A percentile compares a stretch with the other conserved stretches of the same genome.
These are phyloP conservation scores for Lagopus leucura DNA, from an alignment of 2,113 vertebrate genomes.

Conservation along the genomic window DNA sequence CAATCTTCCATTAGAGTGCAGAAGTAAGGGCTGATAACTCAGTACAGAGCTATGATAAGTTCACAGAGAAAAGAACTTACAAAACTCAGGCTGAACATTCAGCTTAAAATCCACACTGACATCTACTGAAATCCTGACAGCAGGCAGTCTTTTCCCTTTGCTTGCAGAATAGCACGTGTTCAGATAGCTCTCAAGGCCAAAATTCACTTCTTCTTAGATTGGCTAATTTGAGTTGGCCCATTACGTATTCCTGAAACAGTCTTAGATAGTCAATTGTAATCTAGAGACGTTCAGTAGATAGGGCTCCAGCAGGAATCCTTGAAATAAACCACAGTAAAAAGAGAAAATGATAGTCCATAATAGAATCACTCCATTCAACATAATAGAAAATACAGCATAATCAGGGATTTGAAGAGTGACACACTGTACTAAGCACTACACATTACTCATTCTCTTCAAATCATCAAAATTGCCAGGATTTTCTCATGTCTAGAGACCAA, in stretches of 20 bases:
- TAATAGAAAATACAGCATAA: conserved; percentile 73
- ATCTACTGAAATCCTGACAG: conserved; percentile 51
- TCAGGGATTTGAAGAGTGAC: conserved; percentile 52
- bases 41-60: background rate
- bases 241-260: conserved; percentile 61
- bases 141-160: conserved; percentile 21
- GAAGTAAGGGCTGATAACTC: background rate
- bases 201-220: conserved; percentile 35
- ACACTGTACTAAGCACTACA: conserved; percentile 12
- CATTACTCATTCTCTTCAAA: conserved; percentile 48
- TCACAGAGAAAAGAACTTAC: background rate
- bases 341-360: conserved; percentile 63
- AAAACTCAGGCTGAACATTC: background rate
- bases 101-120: conserved; percentile 63
- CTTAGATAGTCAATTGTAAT: conserved; percentile 49
- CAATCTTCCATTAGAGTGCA: background rate
- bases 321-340: conserved; percentile 44
- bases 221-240: conserved; percentile 51
- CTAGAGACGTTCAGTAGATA: conserved; percentile 46
- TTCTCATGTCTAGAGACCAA: conserved; percentile 34
- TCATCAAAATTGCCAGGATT: conserved; percentile 48
- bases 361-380: conserved; percentile 59
- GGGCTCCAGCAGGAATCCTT: conserved; percentile 54
- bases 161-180: background rate
- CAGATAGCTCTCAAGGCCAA: conserved; percentile 25